Evolutionary conservation across 2,797 vertebrate species (phyloP), one percentile per base, ranked within the genome.

Genomic region (Heteromormyrus szaboi): DNA sequence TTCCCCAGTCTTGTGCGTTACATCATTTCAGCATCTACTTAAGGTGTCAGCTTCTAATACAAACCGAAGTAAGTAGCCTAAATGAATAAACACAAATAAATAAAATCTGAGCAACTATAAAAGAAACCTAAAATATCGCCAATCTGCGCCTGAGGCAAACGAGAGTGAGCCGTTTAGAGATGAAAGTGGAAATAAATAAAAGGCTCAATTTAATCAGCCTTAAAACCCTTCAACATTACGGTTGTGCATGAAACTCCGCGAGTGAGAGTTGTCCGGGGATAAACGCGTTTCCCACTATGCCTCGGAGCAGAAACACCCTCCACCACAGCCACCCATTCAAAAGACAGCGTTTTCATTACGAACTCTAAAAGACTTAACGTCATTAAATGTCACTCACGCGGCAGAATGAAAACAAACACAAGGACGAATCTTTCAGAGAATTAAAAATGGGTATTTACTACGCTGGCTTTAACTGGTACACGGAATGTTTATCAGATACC

Each of bases 121-220:
- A 91, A 89, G 90, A 92, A 72, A 93, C 85, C 93, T 90, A 95
- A 95, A 96, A 96, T 94, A 96, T 97, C 95, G 94, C 96, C 96
- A 97, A 97, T 97, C 95, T 96, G 95, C 95, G 97, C 97, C 97
- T 96, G 95, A 96, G 98, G 97, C 97, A 94, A 97, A 96, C 94
- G 94, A 96, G 95, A 96, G 97, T 95, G 96, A 98, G 97, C 97
- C 95, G 97, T 97, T 97, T 96, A 97, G 96, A 99, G 98, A 99
- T 99, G 98, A 99, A 99, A 99, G 98, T 98, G 96, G 97, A 97
- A 96, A 96, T 96, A 97, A 99, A 99, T 98, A 98, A 99, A 96
- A 97, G 96, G 96, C 97, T 98, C 96, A 95, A 96, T 98, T 99
- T 99, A 99, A 99, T 99, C 98, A 98, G 97, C 96, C 96, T 98